Conservation (phyloP, 2,888 invertebrate species). For the Acrocera orbiculus region DNA sequence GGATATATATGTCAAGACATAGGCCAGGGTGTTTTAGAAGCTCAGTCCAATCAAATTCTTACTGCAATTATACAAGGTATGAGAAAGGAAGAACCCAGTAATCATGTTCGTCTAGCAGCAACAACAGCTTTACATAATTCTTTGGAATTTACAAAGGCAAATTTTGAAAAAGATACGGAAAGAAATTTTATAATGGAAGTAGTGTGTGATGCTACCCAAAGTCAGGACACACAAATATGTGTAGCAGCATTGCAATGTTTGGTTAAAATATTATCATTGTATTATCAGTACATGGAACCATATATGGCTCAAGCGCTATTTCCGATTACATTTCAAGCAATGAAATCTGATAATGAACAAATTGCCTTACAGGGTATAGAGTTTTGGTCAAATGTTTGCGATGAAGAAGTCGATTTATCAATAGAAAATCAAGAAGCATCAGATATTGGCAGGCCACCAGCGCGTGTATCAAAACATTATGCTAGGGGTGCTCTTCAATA, state of each 20-base stretch:
- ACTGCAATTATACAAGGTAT: slow-evolving; percentile 99
- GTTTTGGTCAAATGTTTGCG: slow-evolving; percentile 99
- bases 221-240: slow-evolving; percentile 73
- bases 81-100: slow-evolving; percentile 83
- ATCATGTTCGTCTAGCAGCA: slow-evolving; percentile 88
- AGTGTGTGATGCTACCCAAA: slow-evolving; percentile 97
- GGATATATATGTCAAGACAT: slow-evolving; percentile 96
- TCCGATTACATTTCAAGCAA: slow-evolving; percentile 94
- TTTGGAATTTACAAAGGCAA: slow-evolving; percentile 93
- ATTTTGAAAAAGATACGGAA: slow-evolving; percentile 95
- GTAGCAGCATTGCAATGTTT: slow-evolving; percentile 96
- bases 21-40: slow-evolving; percentile 76
- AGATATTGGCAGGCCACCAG: slow-evolving; percentile 86
- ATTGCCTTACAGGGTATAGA: slow-evolving; percentile 97
- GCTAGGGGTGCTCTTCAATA: slow-evolving; percentile 96
- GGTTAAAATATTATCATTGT: slow-evolving; percentile 92
- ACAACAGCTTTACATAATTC: slow-evolving; percentile 94
- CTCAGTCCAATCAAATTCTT: slow-evolving; percentile 88
- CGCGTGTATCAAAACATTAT: slow-evolving; percentile 84
- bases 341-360: slow-evolving; percentile 93
- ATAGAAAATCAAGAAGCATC: slow-evolving; percentile 88
- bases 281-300: slow-evolving; percentile 97
- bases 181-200: slow-evolving; percentile 99
- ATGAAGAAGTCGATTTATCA: slow-evolving; percentile 92
- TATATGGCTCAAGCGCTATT: slow-evolving; percentile 98